A percentile compares a stretch with the other conserved stretches of the same genome.
Conservation (phyloP, 2,888 invertebrate species). For the Drosophila lacicola region DNA sequence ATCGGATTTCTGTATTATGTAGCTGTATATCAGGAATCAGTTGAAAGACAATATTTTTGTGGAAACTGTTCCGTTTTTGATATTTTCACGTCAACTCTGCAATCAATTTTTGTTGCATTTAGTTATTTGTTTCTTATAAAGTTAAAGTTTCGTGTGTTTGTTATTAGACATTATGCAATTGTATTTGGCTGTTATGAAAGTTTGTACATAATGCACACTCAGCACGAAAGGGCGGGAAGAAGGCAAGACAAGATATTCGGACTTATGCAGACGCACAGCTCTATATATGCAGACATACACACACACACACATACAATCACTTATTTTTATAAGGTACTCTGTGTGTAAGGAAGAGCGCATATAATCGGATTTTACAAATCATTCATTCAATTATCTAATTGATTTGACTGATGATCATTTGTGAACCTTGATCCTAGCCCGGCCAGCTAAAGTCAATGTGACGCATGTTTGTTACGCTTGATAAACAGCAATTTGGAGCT, state of each 20-base stretch:
- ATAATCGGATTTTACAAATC: conserved; percentile 82
- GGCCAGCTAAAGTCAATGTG: conserved; percentile 64
- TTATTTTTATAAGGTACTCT: conserved; percentile 3
- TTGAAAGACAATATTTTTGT: too few relatives aligned
- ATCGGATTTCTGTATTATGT: too few relatives aligned
- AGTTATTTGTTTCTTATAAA: conserved; percentile 2
- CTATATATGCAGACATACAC: conserved; percentile 6
- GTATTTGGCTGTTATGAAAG: conserved; percentile 11
- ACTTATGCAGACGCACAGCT: conserved; percentile 13
- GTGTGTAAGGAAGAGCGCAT: conserved; percentile 28
- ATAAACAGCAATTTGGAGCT: conserved; percentile 51
- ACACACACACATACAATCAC: conserved; percentile 2
- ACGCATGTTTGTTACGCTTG: conserved; percentile 77
- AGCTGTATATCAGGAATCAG: too few relatives aligned
- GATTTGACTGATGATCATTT: conserved; percentile 82
- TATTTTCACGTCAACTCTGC: too few relatives aligned
- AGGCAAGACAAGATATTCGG: conserved; percentile 14
- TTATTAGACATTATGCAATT: conserved; percentile 29
- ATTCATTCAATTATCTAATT: conserved; percentile 81
- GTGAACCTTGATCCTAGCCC: conserved; percentile 72
- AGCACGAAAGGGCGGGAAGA: conserved; percentile 34
- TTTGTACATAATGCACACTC: conserved; percentile 37
- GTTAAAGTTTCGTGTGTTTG: conserved; percentile 34
- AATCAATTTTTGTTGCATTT: background rate
- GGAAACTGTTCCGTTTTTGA: too few relatives aligned